A percentile compares a stretch with the other conserved stretches of the same genome.
Evolutionary conservation across 2,113 vertebrate genomes (phyloP).

Genomic region (Spermophilus dauricus): DNA sequence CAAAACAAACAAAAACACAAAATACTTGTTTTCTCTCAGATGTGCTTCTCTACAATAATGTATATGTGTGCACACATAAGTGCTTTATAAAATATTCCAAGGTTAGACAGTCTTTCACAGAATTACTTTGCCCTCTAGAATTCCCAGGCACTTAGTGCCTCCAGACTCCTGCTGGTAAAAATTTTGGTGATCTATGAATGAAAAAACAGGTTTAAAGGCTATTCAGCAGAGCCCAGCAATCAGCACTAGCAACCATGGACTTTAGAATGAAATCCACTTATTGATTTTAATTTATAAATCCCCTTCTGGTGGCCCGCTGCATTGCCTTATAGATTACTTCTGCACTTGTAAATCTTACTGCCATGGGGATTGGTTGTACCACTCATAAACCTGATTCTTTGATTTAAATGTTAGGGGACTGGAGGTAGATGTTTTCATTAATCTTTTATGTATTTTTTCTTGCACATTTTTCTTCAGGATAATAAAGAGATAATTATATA

Average conservation of each 20-base stretch:
- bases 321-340: slow-evolving; percentile 34
- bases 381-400: slow-evolving; percentile 56
- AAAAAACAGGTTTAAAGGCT: slow-evolving; percentile 7
- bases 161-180: not conserved
- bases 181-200: slow-evolving; percentile 28
- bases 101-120: not conserved
- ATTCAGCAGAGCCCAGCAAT: not conserved
- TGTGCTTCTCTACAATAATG: not conserved
- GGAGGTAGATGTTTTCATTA: slow-evolving; percentile 50
- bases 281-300: slow-evolving; percentile 72
- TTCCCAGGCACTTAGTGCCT: not conserved
- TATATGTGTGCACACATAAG: not conserved
- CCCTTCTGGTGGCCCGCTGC: not conserved
- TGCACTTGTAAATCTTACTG: slow-evolving; percentile 20
- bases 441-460: slow-evolving; percentile 49
- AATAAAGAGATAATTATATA: slow-evolving; percentile 41
- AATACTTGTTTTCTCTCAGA: not conserved
- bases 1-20: not conserved
- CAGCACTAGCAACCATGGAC: not conserved
- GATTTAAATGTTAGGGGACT: slow-evolving; percentile 46
- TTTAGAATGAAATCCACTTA: slow-evolving; percentile 50
- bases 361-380: not conserved
- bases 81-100: not conserved
- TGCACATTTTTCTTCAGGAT: slow-evolving; percentile 58
- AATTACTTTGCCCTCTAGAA: not conserved